Evolutionary conservation across 2,888 invertebrate species (phyloP), one percentile per base, ranked within the genome.

Genomic region (Odontomyia ornata): DNA sequence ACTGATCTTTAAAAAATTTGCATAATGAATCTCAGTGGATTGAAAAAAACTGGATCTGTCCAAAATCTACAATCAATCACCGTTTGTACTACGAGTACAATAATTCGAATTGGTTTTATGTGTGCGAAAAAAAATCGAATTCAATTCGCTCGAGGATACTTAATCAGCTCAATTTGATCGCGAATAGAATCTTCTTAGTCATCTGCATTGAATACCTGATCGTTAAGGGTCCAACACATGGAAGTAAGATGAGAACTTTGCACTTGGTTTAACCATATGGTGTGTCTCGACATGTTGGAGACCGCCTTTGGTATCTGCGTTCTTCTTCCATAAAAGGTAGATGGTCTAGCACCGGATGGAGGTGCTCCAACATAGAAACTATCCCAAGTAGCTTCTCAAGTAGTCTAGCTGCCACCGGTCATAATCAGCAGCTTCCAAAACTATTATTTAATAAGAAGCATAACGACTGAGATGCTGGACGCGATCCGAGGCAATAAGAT

Each of bases 111-210:
- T 60, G 21, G 30, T 21, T 28, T 27, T 28, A 28, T 47, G 47
- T 71, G 47, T 46, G 30, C 36, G 36, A 36, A 36, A 36, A n/a
- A n/a, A 36, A 36, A 36, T 36, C 21, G 36, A 36, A 23, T 18
- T 57, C 36, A 73, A 60, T 30, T 21, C 52, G n/a, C 57, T 7
- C 25, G 43, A 11, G 36, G 36, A 21, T 60, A 27, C 43, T 57
- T 60, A 73, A 73, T 57, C 73, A 73, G 73, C 56, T 73, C 73
- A 73, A 36, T 43, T 73, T 57, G 57, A 57, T 13, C 36, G 60
- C 21, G 60, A 13, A 73, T 21, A 73, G 57, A 43, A 73, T 57
- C 60, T 73, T 72, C 52, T 72, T 72, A 69, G 69, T 69, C 69
- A 69, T 69, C 47, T 21, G 69, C 25, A 28, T 13, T 47, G 69